Percentiles rank a stretch among this genome's conserved stretches.
Conservation (phyloP, 23 tunicate species). For the Clavelina lepadiformis region DNA sequence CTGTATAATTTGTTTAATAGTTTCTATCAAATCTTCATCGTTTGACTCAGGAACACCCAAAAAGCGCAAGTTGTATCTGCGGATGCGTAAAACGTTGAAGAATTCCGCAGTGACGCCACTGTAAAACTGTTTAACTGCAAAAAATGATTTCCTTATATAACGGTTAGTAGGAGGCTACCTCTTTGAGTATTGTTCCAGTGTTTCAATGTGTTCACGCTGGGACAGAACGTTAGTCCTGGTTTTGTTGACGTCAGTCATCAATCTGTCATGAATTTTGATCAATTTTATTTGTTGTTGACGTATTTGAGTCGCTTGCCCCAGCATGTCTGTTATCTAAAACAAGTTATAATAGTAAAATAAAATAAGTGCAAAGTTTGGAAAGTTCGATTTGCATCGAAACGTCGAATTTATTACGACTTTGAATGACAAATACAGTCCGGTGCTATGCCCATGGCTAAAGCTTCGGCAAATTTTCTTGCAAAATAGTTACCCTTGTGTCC, state of each 20-base stretch:
- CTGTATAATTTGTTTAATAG: constrained; percentile 29
- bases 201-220: constrained; percentile 40
- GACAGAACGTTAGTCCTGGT: constrained; percentile 19
- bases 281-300: constrained; percentile 39
- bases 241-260: constrained; percentile 44
- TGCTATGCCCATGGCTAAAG: too few species aligned
- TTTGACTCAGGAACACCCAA: constrained; percentile 49
- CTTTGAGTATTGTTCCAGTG: constrained; percentile 52
- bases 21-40: constrained; percentile 15
- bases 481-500: too few species aligned
- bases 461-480: too few species aligned
- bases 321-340: constrained; percentile 20
- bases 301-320: constrained; percentile 24
- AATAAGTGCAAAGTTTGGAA: too few species aligned
- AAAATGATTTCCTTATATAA: too few species aligned
- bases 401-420: too few species aligned
- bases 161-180: constrained; percentile 2
- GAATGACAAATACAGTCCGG: too few species aligned
- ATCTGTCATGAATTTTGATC: constrained; percentile 9
- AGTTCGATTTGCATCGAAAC: too few species aligned
- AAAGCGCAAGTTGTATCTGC: constrained; percentile 43
- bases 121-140: too few species aligned
- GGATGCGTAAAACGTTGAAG: too few species aligned
- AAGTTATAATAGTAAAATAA: not conserved
- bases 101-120: too few species aligned